Evolutionary conservation across 2,113 vertebrate species (phyloP).

Genomic region (Nothobranchius furzeri): DNA sequence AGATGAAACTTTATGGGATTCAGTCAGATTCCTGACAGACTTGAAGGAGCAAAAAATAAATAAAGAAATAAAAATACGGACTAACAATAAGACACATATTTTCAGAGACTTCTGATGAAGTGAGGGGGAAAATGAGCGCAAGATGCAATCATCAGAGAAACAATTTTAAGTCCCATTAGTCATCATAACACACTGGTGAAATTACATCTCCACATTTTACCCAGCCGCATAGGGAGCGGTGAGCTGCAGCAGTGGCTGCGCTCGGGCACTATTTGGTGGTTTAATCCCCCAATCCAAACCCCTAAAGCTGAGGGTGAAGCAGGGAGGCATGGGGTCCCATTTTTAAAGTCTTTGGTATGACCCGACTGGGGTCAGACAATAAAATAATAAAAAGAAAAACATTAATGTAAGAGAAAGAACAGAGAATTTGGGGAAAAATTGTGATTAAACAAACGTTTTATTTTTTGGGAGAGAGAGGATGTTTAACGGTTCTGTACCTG

Average conservation of each 20-base stretch:
- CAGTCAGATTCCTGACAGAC: constrained; percentile 4
- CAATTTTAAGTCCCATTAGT: background rate
- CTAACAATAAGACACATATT: background rate
- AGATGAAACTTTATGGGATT: constrained; percentile 23
- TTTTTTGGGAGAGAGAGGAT: background rate
- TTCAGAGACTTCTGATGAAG: background rate
- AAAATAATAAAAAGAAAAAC: background rate
- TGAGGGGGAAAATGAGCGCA: background rate
- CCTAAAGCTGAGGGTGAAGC: no score
- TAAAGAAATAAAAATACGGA: background rate
- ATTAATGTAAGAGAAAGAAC: background rate
- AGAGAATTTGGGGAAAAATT: background rate
- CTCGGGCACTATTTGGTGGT: no score
- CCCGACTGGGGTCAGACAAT: no score
- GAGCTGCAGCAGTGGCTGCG: no score
- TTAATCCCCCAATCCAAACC: no score
- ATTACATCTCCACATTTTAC: no score
- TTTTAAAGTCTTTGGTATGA: no score
- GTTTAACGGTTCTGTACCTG: no score
- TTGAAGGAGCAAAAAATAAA: background rate
- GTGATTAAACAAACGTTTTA: background rate
- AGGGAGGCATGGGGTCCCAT: no score
- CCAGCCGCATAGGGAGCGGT: no score
- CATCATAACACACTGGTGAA: no score
- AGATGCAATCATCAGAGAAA: background rate